These are phyloP conservation scores for Hormiphora californensis DNA, from an alignment of 37 sponge, comb jelly and placozoan genomes.

Conservation along the genomic window DNA sequence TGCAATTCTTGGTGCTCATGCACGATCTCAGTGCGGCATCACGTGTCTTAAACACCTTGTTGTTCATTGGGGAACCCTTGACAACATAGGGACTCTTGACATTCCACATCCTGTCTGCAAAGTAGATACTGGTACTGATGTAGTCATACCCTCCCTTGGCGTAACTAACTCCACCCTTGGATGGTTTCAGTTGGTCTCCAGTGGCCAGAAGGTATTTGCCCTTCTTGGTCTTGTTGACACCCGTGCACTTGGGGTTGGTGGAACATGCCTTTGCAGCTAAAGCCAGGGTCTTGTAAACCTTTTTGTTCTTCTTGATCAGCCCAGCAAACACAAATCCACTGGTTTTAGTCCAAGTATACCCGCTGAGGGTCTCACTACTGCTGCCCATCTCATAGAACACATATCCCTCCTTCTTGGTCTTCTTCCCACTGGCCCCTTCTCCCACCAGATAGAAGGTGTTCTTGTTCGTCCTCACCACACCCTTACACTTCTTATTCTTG, in stretches of 20 bases:
- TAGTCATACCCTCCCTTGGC: neutral
- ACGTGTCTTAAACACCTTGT: neutral
- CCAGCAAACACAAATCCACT: neutral
- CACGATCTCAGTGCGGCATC: neutral
- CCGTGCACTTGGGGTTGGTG: neutral
- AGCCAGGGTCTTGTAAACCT: neutral
- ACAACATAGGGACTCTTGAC: slow-evolving; percentile 2
- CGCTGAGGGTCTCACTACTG: neutral
- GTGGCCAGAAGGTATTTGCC: neutral
- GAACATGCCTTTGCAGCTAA: neutral
- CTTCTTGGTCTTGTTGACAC: neutral
- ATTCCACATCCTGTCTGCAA: neutral
- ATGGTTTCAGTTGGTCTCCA: slow-evolving; percentile 7
- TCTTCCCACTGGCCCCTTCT: neutral
- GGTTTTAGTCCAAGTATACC: neutral
- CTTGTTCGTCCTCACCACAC: neutral
- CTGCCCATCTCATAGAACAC: neutral
- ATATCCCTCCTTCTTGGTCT: slow-evolving; percentile 1
- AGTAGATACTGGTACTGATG: neutral
- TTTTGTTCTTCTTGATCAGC: neutral
- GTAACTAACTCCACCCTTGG: neutral
- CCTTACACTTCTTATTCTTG: slow-evolving; percentile 19
- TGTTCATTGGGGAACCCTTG: neutral
- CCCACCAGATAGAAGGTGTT: neutral
- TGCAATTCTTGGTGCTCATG: neutral